Evolutionary conservation across 2,113 vertebrate genomes (phyloP).

Genomic region (Neodon shergylaensis): DNA sequence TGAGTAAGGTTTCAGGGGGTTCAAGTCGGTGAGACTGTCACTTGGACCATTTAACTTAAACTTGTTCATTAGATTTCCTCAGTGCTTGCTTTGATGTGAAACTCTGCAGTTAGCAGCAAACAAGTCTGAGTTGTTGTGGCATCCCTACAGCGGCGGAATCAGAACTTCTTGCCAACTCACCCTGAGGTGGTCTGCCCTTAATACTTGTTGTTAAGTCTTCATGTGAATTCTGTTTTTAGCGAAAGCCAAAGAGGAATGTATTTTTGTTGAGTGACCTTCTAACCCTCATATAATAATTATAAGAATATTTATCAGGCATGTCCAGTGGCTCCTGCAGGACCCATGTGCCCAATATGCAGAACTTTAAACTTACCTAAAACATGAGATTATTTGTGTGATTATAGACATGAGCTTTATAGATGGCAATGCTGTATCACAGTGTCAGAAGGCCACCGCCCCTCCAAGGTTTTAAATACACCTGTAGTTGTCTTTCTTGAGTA

Average conservation of each 20-base stretch:
- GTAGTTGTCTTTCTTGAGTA: slow-evolving; percentile 61
- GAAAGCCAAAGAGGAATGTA: slow-evolving; percentile 16
- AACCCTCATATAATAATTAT: slow-evolving; percentile 5
- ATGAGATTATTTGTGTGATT: neutral
- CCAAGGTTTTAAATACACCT: slow-evolving; percentile 12
- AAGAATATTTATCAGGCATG: neutral
- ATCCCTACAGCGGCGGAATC: neutral
- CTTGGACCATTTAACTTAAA: neutral
- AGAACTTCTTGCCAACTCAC: neutral
- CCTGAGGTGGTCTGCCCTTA: neutral
- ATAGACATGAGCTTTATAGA: neutral
- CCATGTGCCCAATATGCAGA: neutral
- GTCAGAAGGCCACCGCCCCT: neutral
- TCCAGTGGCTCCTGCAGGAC: neutral
- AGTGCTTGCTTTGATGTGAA: neutral
- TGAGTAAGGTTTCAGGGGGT: neutral
- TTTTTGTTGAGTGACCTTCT: slow-evolving; percentile 47
- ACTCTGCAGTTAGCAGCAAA: neutral
- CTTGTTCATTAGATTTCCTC: neutral
- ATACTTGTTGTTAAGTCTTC: neutral
- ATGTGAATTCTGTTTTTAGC: neutral
- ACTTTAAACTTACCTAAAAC: neutral
- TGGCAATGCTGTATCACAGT: neutral
- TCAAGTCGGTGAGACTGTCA: neutral
- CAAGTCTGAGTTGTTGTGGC: neutral